These are phyloP conservation scores for Norana najaformis DNA, from an alignment of 2,888 invertebrate genomes.

Conservation along the genomic window DNA sequence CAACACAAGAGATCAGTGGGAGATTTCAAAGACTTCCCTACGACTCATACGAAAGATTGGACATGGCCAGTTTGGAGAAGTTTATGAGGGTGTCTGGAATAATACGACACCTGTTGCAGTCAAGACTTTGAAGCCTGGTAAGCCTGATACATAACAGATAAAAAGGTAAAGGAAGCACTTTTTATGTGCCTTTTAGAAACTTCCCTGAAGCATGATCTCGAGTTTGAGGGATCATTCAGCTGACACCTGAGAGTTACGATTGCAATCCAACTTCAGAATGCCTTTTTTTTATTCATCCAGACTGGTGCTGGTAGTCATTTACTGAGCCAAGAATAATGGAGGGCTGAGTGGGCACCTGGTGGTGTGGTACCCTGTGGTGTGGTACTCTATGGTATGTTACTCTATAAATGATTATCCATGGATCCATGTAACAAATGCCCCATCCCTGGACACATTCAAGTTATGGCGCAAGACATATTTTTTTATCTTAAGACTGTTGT, in stretches of 20 bases:
- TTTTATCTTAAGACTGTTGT: no score
- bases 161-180: background rate
- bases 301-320: background rate
- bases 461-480: no score
- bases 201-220: background rate
- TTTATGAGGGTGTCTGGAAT: conserved; percentile 99
- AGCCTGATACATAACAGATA: conserved; percentile 15
- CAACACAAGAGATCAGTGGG: conserved; percentile 97
- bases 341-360: background rate
- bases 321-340: background rate
- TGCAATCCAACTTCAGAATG: background rate
- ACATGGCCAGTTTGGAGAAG: conserved; percentile 98
- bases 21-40: conserved; percentile 91
- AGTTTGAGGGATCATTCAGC: background rate
- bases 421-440: no score
- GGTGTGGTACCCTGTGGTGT: background rate
- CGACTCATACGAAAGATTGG: conserved; percentile 95
- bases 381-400: background rate
- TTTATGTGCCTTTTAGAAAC: background rate
- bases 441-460: no score
- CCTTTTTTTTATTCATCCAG: background rate
- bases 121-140: conserved; percentile 91
- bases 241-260: background rate
- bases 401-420: background rate
- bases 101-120: conserved; percentile 98